These are phyloP conservation scores for Oryzias dopingdopingensis DNA, from an alignment of 2,797 vertebrate genomes.

Conservation along the genomic window DNA sequence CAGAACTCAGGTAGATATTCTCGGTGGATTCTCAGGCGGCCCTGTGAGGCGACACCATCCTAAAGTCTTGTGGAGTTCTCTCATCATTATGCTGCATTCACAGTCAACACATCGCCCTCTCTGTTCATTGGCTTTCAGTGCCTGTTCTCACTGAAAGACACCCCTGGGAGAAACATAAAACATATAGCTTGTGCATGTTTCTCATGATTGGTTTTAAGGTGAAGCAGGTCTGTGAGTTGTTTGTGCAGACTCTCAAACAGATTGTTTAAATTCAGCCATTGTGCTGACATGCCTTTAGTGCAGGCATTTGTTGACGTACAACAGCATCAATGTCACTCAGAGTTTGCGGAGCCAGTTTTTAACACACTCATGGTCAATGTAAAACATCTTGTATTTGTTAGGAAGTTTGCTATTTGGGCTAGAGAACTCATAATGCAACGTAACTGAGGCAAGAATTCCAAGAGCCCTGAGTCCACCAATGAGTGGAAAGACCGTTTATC, in stretches of 20 bases:
- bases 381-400: constrained; percentile 15
- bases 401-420: constrained; percentile 24
- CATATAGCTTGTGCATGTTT: constrained; percentile 44
- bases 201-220: constrained; percentile 70
- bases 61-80: constrained; percentile 29
- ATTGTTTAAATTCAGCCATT: constrained; percentile 51
- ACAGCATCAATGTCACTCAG: constrained; percentile 30
- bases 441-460: neutral
- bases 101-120: constrained; percentile 20
- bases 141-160: constrained; percentile 39
- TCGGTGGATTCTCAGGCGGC: constrained; percentile 8
- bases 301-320: constrained; percentile 35
- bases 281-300: constrained; percentile 34
- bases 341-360: constrained; percentile 12
- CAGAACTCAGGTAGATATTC: constrained; percentile 19
- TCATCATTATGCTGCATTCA: constrained; percentile 55
- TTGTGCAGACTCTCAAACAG: constrained; percentile 42
- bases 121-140: constrained; percentile 33
- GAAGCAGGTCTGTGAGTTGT: constrained; percentile 46
- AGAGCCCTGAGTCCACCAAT: neutral
- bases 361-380: constrained; percentile 11
- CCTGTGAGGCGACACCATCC: constrained; percentile 33
- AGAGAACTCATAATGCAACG: neutral
- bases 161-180: constrained; percentile 54
- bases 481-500: neutral